A percentile compares a stretch with the other conserved stretches of the same genome.
Conservation (phyloP, 2,113 vertebrate genomes). For the Reinhardtius hippoglossoides region DNA sequence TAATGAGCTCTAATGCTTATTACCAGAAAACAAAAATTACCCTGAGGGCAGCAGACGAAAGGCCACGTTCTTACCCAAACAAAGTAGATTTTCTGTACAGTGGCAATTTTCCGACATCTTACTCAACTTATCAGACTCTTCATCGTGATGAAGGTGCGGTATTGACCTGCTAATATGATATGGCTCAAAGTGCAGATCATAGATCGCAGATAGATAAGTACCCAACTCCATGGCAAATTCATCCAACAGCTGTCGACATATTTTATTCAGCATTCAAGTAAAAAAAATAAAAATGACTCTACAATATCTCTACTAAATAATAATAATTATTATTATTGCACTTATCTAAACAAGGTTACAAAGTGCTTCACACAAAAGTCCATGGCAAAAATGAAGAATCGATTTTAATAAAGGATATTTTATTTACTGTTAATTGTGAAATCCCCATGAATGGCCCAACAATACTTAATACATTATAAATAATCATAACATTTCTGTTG, state of each 20-base stretch:
- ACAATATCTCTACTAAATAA: not conserved
- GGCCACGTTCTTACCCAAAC: constrained; percentile 7
- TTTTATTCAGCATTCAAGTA: not conserved
- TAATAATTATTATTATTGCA: too few species aligned
- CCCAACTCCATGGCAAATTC: too few species aligned
- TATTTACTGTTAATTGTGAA: not conserved
- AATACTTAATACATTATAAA: too few species aligned
- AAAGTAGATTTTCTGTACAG: not conserved
- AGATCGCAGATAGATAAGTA: not conserved
- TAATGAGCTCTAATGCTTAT: constrained; percentile 56
- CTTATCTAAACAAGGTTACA: too few species aligned
- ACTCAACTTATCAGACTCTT: not conserved
- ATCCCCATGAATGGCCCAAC: too few species aligned
- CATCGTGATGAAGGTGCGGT: not conserved
- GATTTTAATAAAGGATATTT: too few species aligned
- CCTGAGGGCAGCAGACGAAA: constrained; percentile 15
- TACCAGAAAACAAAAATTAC: constrained; percentile 18
- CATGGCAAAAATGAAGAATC: too few species aligned
- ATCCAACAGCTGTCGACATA: not conserved
- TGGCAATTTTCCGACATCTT: too few species aligned
- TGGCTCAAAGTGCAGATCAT: not conserved
- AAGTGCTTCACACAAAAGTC: too few species aligned
- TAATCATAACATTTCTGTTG: too few species aligned
- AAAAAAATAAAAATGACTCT: not conserved
- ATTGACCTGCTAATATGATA: not conserved